Conservation (phyloP, 2,113 vertebrate species). For the Malurus cyaneus region DNA sequence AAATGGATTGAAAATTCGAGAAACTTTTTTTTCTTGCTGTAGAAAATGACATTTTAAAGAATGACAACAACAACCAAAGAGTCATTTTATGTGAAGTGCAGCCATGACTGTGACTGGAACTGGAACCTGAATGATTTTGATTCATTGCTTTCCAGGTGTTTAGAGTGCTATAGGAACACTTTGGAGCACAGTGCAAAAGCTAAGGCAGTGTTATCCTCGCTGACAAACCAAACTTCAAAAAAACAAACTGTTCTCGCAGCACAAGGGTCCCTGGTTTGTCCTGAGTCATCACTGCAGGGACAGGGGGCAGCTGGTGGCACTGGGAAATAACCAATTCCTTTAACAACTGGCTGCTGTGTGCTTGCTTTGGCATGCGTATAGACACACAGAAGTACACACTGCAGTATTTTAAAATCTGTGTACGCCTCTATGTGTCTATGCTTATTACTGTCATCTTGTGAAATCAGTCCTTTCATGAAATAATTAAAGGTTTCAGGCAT, state of each 20-base stretch:
- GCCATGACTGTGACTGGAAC: neutral
- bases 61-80: neutral
- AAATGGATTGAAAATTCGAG: conserved; percentile 32
- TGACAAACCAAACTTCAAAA: conserved; percentile 28
- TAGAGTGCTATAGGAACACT: neutral
- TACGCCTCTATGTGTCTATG: neutral
- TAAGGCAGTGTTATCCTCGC: neutral
- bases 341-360: neutral
- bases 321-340: conserved; percentile 21
- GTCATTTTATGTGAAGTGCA: neutral
- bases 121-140: neutral
- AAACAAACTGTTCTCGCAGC: neutral
- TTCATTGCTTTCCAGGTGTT: neutral
- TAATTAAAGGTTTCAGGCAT: conserved; percentile 47
- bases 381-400: neutral
- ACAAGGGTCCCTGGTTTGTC: conserved; percentile 8
- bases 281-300: neutral
- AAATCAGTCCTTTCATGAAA: conserved; percentile 45
- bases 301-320: conserved; percentile 13
- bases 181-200: neutral
- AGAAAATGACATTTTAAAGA: conserved; percentile 11
- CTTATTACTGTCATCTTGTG: conserved; percentile 28
- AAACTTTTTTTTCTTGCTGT: neutral
- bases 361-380: neutral
- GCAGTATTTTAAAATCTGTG: neutral